Evolutionary conservation across 1,140 invertebrate species (phyloP).

Genomic region (Formica selysi): DNA sequence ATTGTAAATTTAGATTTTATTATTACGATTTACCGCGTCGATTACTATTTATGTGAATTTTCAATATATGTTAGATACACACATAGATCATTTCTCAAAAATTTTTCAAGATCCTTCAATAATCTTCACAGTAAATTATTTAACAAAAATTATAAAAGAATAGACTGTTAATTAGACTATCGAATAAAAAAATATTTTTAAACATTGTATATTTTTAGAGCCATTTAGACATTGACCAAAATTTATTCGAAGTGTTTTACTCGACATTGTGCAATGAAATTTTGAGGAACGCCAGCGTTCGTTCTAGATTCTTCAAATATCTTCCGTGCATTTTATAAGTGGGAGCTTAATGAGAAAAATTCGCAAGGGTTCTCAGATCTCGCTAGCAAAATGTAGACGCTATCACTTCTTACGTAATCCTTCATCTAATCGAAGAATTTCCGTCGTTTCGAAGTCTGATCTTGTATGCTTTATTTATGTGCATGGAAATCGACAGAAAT

Average conservation of each 20-base stretch:
- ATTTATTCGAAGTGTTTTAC: slow-evolving; percentile 25
- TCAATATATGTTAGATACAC: neutral
- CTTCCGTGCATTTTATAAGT: slow-evolving; percentile 27
- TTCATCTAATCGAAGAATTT: slow-evolving; percentile 49
- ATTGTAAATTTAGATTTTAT: neutral
- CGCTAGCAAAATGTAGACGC: neutral
- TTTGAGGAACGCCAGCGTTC: slow-evolving; percentile 4
- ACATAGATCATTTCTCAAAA: neutral
- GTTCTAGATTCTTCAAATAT: slow-evolving; percentile 47
- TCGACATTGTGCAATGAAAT: slow-evolving; percentile 17
- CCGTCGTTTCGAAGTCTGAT: slow-evolving; percentile 57
- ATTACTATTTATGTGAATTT: neutral
- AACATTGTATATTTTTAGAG: neutral
- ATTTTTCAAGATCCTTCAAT: neutral
- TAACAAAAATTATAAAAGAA: neutral
- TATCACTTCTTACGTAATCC: slow-evolving; percentile 60
- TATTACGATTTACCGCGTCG: neutral
- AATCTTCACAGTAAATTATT: neutral
- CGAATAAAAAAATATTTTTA: neutral
- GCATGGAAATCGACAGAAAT: slow-evolving; percentile 73
- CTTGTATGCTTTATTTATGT: slow-evolving; percentile 70
- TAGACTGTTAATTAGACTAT: neutral
- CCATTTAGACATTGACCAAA: neutral
- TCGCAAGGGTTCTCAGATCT: slow-evolving; percentile 14
- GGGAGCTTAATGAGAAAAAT: slow-evolving; percentile 60